Percentiles rank a stretch among this genome's conserved stretches.
Conservation (phyloP, 2,797 vertebrate species). For the Oryzias sinensis region DNA sequence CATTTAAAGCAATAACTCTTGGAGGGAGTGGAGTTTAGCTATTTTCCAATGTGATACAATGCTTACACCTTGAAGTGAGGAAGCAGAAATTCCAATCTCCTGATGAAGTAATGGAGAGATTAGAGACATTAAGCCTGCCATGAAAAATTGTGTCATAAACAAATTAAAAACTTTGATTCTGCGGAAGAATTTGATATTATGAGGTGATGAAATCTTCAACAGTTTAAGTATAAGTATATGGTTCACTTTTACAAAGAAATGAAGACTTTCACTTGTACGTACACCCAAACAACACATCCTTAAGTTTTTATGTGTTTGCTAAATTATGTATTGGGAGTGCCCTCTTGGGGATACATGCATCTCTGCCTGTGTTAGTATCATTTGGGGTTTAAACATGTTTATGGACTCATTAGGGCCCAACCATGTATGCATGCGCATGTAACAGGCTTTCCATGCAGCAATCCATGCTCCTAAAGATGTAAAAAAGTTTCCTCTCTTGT, state of each 20-base stretch:
- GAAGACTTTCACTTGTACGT: conserved; percentile 21
- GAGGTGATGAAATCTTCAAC: conserved; percentile 10
- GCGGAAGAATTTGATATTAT: not conserved
- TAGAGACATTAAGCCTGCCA: conserved; percentile 13
- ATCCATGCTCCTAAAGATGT: conserved; percentile 19
- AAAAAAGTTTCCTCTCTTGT: conserved; percentile 18
- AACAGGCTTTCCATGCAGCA: conserved; percentile 7
- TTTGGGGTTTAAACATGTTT: conserved; percentile 46
- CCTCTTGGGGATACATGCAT: conserved; percentile 48
- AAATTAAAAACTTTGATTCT: conserved; percentile 32
- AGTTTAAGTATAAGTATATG: conserved; percentile 13
- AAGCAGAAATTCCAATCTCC: conserved; percentile 36
- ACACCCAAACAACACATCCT: conserved; percentile 37
- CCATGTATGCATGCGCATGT: not conserved
- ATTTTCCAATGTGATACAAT: conserved; percentile 39
- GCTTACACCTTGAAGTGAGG: conserved; percentile 36
- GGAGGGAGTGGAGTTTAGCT: conserved; percentile 44
- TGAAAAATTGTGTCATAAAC: conserved; percentile 25
- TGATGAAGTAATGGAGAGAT: conserved; percentile 25
- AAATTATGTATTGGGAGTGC: conserved; percentile 65
- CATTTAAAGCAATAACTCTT: conserved; percentile 52
- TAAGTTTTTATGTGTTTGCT: conserved; percentile 55
- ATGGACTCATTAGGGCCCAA: not conserved
- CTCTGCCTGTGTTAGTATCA: conserved; percentile 51
- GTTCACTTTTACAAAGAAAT: conserved; percentile 31